phyloP scores from a whole-genome alignment of 2,113 vertebrate genomes.

The Chionis minor region DNA sequence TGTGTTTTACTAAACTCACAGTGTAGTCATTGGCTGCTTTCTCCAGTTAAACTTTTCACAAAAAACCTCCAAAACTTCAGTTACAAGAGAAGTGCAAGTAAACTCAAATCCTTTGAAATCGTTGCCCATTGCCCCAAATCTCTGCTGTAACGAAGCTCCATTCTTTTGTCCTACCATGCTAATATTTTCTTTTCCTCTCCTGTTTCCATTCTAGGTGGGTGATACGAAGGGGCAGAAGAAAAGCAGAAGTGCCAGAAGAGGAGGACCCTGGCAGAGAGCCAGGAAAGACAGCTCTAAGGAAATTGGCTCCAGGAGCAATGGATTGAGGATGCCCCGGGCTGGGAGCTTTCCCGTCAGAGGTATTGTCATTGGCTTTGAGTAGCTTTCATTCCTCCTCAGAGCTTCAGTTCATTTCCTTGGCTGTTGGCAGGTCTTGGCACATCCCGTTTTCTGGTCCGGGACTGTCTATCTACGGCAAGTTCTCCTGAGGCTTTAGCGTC shows the following conservation, averaged over 20 bases:
- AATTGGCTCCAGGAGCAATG: neutral
- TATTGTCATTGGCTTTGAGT: neutral
- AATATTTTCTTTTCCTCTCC: neutral
- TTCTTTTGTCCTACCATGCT: neutral
- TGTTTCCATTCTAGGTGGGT: neutral
- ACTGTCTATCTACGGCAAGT: neutral
- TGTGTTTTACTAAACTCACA: neutral
- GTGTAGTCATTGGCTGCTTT: neutral
- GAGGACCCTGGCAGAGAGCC: neutral
- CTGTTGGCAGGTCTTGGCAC: neutral
- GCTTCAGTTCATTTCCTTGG: neutral
- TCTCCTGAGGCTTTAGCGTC: neutral
- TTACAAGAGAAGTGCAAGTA: neutral
- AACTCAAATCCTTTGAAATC: neutral
- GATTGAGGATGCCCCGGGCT: neutral
- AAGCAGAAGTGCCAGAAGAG: neutral
- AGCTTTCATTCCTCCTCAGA: neutral
- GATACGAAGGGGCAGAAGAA: neutral
- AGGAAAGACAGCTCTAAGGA: neutral
- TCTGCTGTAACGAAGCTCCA: neutral
- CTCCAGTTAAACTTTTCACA: neutral
- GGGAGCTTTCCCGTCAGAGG: neutral
- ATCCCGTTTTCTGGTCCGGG: neutral
- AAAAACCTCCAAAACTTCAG: neutral
- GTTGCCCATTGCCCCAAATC: neutral